These are phyloP conservation scores for Dicyrtoma fusca DNA, from an alignment of 2,888 invertebrate species.

Conservation along the genomic window DNA sequence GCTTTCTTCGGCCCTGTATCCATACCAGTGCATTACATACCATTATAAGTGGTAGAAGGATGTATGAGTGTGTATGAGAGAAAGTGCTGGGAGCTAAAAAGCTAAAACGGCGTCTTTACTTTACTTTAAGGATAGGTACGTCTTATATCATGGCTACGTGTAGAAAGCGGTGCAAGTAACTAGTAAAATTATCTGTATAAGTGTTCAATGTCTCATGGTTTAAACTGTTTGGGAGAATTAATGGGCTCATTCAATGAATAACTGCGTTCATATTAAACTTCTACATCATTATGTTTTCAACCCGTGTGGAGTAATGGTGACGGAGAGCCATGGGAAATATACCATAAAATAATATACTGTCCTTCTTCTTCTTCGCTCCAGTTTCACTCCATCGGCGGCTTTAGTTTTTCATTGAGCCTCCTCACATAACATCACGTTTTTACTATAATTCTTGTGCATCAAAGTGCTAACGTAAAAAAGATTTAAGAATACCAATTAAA, in stretches of 20 bases:
- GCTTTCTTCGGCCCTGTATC: constrained; percentile 1
- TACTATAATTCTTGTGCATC: too few species aligned
- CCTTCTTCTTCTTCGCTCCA: neutral
- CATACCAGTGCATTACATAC: too few species aligned
- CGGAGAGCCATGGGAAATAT: neutral
- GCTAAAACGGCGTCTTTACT: too few species aligned
- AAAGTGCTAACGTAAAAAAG: too few species aligned
- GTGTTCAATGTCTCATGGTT: constrained; percentile 39
- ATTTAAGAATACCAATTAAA: too few species aligned
- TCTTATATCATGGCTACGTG: too few species aligned
- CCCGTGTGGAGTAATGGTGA: constrained; percentile 5
- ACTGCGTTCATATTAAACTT: constrained; percentile 50
- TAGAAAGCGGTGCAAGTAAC: too few species aligned
- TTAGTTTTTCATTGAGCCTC: neutral
- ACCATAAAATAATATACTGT: constrained; percentile 22
- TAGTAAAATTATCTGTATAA: too few species aligned
- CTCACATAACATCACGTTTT: neutral
- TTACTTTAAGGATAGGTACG: constrained; percentile 12
- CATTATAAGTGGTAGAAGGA: constrained; percentile 22
- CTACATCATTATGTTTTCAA: constrained; percentile 40
- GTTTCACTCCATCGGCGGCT: neutral
- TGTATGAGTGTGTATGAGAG: constrained; percentile 30
- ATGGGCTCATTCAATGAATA: constrained; percentile 51
- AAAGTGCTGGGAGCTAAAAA: neutral
- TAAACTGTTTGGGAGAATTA: constrained; percentile 44